Base-by-base conservation (phyloP, 2,888 invertebrate genomes). In the Chironomus riparius region DNA sequence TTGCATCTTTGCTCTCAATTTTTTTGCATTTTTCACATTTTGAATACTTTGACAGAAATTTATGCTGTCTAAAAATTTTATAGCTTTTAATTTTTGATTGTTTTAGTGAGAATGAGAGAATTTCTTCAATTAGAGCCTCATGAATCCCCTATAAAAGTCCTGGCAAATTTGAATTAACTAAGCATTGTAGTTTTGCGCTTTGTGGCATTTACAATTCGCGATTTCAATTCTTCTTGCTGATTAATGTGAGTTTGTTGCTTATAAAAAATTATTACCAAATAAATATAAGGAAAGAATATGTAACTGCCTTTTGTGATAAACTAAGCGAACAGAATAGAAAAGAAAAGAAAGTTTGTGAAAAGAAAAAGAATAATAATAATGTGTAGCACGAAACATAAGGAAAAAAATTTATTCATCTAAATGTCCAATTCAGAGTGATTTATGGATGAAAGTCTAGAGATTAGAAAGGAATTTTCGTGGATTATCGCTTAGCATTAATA, bases 241-340 rank as follows among this genome's bases (percentile, higher is more conserved):
- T 74, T 74, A 68, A 74, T 74, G 74, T 74, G 68, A 74, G 74
- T 74, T 74, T 62, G 21, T 71, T 71, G 48, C 61, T 61, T 38
- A 62, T 21, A 72, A 12, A 21, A 70, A 70, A 21, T 70, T 12
- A 48, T 38, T 70, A 10, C 10, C 38, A 38, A 38, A 38, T 38
- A 38, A 38, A 38, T 38, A 38, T 38, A 38, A 38, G 38, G 28
- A 28, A 28, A 38, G 4, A 10, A 38, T 38, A 38, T 10, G 38
- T 7, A 38, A 38, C 38, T 38, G 38, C 38, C 28, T 38, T 38
- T 38, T 38, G 38, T 38, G 38, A 38, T 38, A 38, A 38, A 38
- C 38, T 38, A 38, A 38, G 10, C 38, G 38, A 3, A 28, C 3
- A 28, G 28, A 28, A 28, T 3, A 24, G 2, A 24, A 24, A 28